Percentiles rank a stretch among this genome's conserved stretches.
phyloP scores from a whole-genome alignment of 2,888 invertebrate species.

The Apomyelois bistriatella region DNA sequence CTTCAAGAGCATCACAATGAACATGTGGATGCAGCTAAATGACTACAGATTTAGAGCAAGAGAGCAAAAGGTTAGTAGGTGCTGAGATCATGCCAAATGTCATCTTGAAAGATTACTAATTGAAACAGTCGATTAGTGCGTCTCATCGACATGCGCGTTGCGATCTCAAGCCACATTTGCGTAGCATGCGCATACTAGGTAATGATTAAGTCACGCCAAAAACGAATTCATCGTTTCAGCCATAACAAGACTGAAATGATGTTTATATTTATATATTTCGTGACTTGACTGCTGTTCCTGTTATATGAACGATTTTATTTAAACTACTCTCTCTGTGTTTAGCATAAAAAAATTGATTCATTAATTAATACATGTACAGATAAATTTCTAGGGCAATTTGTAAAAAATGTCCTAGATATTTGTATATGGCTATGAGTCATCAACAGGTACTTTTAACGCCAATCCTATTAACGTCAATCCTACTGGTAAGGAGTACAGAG shows the following conservation, averaged over 20 bases:
- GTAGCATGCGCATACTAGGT: not conserved
- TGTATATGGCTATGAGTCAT: no score
- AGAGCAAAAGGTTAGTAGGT: slow-evolving; percentile 35
- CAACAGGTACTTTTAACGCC: no score
- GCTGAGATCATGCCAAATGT: slow-evolving; percentile 29
- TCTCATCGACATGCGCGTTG: slow-evolving; percentile 1
- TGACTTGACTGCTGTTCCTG: no score
- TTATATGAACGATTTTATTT: no score
- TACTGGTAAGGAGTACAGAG: no score
- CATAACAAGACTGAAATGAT: not conserved
- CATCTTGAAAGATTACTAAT: slow-evolving; percentile 16
- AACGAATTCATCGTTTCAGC: not conserved
- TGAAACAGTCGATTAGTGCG: slow-evolving; percentile 2
- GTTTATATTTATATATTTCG: no score
- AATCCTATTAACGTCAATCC: no score
- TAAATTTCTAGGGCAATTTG: no score
- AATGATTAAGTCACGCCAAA: not conserved
- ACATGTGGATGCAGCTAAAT: slow-evolving; percentile 9
- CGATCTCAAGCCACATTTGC: not conserved
- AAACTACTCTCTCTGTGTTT: no score
- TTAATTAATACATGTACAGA: no score
- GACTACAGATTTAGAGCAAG: slow-evolving; percentile 24
- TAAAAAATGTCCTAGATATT: no score
- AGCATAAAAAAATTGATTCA: no score
- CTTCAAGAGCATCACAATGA: not conserved